Conservation (phyloP, 1,140 invertebrate species). For the Trichonephila clavata region DNA sequence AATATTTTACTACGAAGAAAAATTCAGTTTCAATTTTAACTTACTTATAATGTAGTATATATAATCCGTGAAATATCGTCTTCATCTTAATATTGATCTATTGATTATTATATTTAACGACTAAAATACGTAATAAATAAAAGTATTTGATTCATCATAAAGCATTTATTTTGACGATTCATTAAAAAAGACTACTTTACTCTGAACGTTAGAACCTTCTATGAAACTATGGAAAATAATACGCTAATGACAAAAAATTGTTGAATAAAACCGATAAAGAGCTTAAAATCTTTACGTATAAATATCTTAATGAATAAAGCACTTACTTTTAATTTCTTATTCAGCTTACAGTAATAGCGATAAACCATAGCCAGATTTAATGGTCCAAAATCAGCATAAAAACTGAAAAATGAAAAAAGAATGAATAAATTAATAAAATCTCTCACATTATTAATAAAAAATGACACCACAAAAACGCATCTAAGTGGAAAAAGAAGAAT, state of each 20-base stretch:
- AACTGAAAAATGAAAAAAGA: constrained; percentile 82
- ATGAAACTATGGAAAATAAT: no score
- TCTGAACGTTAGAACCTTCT: no score
- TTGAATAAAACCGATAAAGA: not conserved
- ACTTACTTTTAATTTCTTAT: constrained; percentile 90
- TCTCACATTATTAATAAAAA: not conserved
- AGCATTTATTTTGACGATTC: no score
- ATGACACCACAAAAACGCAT: not conserved
- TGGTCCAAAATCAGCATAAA: constrained; percentile 98
- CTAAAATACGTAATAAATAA: no score
- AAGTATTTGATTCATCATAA: no score
- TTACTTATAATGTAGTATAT: no score
- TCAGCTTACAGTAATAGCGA: constrained; percentile 95
- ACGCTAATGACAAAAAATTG: not conserved
- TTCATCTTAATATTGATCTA: no score
- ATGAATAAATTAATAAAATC: not conserved
- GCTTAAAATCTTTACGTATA: not conserved
- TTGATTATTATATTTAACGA: no score
- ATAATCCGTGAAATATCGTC: no score
- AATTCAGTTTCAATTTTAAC: no score
- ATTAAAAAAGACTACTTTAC: no score
- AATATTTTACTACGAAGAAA: no score
- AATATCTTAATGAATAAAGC: not conserved
- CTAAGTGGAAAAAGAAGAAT: not conserved
- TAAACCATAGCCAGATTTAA: constrained; percentile 97